These are phyloP conservation scores for Cichlasoma orientale DNA, from an alignment of 2,797 vertebrate species.

Conservation along the genomic window DNA sequence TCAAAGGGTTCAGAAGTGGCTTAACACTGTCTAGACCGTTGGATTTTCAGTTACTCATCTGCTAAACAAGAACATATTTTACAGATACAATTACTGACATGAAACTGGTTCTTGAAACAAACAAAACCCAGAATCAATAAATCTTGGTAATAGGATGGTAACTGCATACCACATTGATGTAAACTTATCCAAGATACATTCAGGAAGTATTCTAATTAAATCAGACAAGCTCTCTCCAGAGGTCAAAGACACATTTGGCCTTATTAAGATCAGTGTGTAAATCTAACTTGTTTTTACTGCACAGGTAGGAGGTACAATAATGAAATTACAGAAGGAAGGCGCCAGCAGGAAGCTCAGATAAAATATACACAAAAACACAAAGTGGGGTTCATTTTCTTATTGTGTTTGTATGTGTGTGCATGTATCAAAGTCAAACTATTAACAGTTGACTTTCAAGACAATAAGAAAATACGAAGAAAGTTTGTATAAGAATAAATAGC, in stretches of 20 bases:
- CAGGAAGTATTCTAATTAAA: slow-evolving; percentile 30
- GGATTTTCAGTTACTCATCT: background rate
- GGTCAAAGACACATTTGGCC: slow-evolving; percentile 45
- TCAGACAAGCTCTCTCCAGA: slow-evolving; percentile 33
- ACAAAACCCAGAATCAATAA: background rate
- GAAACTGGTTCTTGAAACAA: background rate
- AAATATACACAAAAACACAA: background rate
- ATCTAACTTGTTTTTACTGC: slow-evolving; percentile 4
- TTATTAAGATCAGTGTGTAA: slow-evolving; percentile 28
- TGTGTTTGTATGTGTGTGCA: background rate
- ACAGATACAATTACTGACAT: background rate
- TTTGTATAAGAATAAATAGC: too few relatives aligned
- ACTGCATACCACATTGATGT: slow-evolving; percentile 14
- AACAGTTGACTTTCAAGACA: too few relatives aligned
- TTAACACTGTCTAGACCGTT: background rate
- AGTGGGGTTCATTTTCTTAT: background rate
- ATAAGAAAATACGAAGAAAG: too few relatives aligned
- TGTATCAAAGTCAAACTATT: too few relatives aligned
- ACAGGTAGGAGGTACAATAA: background rate
- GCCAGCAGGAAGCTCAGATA: background rate
- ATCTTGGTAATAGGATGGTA: slow-evolving; percentile 11
- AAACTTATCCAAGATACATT: slow-evolving; percentile 10
- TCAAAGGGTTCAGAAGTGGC: background rate
- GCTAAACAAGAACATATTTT: background rate
- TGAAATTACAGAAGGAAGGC: slow-evolving; percentile 20